Evolutionary conservation across 2,888 invertebrate genomes (phyloP), one percentile per base, ranked within the genome.

Genomic region (Orchestes rusci): DNA sequence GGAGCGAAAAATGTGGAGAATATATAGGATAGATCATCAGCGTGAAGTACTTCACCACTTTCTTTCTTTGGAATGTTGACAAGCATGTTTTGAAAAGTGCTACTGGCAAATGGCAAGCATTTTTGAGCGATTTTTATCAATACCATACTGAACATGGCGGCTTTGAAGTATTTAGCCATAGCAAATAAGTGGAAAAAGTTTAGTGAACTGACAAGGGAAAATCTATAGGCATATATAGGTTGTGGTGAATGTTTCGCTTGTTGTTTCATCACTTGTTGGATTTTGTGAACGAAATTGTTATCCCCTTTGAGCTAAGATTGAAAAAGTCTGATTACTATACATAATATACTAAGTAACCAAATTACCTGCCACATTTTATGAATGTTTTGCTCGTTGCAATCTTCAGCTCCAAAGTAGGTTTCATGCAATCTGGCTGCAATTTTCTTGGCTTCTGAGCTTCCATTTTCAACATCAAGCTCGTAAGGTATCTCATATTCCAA

Each of bases 331-430:
- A n/a, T n/a, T n/a, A n/a, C n/a, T n/a, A n/a, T n/a, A n/a, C n/a
- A n/a, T n/a, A n/a, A n/a, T n/a, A n/a, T n/a, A n/a, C n/a, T n/a
- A n/a, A n/a, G n/a, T n/a, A n/a, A n/a, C n/a, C n/a, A n/a, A n/a
- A n/a, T 52, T 55, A 64, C 64, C 56, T 51, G 40, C 50, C 60
- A 61, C 34, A 66, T 67, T 45, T 66, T 59, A 27, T 69, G 59
- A 2, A 70, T 58, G 19, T 68, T 67, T 16, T 68, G 54, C 34
- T 57, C 55, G 2, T 62, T 59, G 2, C 70, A 63, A 35, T 65
- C 60, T 20, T 67, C 61, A 5, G 70, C 65, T 1, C 67, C 70
- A 52, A 70, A 74, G 55, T 73, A 73, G 7, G 63, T 59, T 12
- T 68, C 48, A 33, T 67, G 66, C 7, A 75, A 60, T 51, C 62